Evolutionary conservation across 2,888 invertebrate genomes (phyloP), one percentile per base, ranked within the genome.

Genomic region (Idaea aversata): DNA sequence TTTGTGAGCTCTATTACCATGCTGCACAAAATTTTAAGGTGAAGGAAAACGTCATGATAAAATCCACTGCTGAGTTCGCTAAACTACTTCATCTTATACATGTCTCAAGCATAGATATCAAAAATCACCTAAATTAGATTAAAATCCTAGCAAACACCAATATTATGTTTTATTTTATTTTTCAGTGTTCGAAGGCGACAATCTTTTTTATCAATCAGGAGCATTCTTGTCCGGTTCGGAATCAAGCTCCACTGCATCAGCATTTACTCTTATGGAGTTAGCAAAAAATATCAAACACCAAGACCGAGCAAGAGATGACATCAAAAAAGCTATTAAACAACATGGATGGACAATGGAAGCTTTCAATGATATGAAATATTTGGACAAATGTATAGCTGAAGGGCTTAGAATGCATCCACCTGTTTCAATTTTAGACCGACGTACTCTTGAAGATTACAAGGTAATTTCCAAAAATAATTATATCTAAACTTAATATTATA

Each of bases 201-300:
- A 76, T 65, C 75, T 79, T 5, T 65, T 76, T 59, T 75, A 62
- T 61, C 79, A 77, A 70, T 73, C 73, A 0, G 76, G 76, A 5
- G 74, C 71, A 34, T 77, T 79, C 63, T 77, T 79, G 61, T 74
- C 78, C 59, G 79, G 78, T 47, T 77, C 78, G 25, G 77, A 79
- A 62, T 76, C 79, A 7, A 76, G 78, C 64, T 75, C 78, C 0
- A 75, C 71, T 0, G 68, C 69, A 5, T 62, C 74, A 34, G 66
- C 77, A 0, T 77, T 77, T 63, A 77, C 78, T 0, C 68, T 79
- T 5, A 74, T 74, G 75, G 77, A 78, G 63, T 63, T 79, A 63
- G 76, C 78, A 0, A 73, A 70, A 15, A 70, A 75, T 63, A 66
- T 67, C 25, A 61, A 66, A 1, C 64, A 64, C 16, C 78, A 78